Evolutionary conservation across 2,113 vertebrate genomes (phyloP), one percentile per base, ranked within the genome.

Genomic region (Burhinus bistriatus): DNA sequence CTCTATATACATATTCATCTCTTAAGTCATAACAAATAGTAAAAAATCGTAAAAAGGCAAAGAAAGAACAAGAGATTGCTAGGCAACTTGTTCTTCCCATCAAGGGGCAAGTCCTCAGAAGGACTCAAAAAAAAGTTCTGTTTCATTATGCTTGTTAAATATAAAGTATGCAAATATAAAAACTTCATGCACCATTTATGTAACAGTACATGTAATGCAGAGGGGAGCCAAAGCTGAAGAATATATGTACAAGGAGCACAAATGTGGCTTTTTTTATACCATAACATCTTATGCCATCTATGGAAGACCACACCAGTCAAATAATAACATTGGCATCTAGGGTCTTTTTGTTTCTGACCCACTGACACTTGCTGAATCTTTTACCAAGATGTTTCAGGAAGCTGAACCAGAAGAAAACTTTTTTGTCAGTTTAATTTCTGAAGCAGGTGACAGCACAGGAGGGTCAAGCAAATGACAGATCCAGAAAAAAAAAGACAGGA

Each of bases 301-400:
- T 30, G 40, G 26, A 44, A 82, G 61, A 89, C 12, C 61, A 75
- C 57, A 21, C 6, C 51, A 90, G 32, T 42, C 69, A 85, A 78
- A 62, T 11, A 11, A 49, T 61, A 75, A 10, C 0, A 2, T 0
- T 73, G 38, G 49, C 40, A 92, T 61, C 36, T 1, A 6, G 4
- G 3, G 17, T 62, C 38, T 78, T 45, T 54, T 9, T 3, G 2
- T 23, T 85, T 82, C 79, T 87, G 34, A 65, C 5, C 6, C 78
- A 44, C n/a, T 40, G 44, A 77, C 38, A 45, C 27, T 49, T 57
- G 29, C 3, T 47, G 32, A 78, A 70, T n/a, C 25, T 42, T 79
- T 71, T 36, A 93, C 34, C 70, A 66, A 71, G 30, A 2, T 20
- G 16, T 62, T 86, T 83, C 70, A 79, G 71, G 38, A 86, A 89